Base-by-base conservation (phyloP, 2,113 vertebrate species). In the Siphamia tubifer region DNA sequence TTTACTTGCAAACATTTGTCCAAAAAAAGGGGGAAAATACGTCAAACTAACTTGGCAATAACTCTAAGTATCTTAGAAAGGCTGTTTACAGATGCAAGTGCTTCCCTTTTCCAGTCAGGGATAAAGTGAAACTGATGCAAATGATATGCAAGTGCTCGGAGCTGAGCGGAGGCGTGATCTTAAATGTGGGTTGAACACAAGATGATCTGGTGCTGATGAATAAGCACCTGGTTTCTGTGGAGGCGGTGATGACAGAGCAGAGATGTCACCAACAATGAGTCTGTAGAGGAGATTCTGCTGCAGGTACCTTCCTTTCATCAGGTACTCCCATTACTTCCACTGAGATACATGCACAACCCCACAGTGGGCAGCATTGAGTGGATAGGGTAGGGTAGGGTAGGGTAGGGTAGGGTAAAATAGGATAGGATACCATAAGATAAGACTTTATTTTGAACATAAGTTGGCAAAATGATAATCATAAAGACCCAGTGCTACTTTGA, bases 211-310 rank as follows among this genome's bases (percentile, higher is more conserved):
- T 27, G 30, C 11, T 25, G 31, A 54, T 61, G 48, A 68, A 13
- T 19, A 31, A 72, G 44, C 67, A 57, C 38, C 67, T 81, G 68
- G 17, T 32, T 31, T 51, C 2, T 42, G 63, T 28, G 62, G 66
- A 74, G 66, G 70, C 60, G 63, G 57, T 25, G 62, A 40, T 63
- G 31, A 61, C n/a, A 35, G 38, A 51, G 5, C 30, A 0, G 21
- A 24, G 4, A 6, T 32, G 21, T 47, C 31, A 34, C 30, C 27
- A 5, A 23, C 2, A n/a, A 47, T 32, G 23, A 44, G 25, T 16
- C 11, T 6, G 9, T 27, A 31, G 19, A 30, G 11, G 56, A 28
- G n/a, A 5, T 4, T 4, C 5, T 15, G 19, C 20, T 24, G 1
- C 2, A 9, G 9, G 24, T 20, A 45, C 8, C 19, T 8, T 20